Evolutionary conservation across 2,888 invertebrate genomes (phyloP).

Genomic region (Isoperla grammatica): DNA sequence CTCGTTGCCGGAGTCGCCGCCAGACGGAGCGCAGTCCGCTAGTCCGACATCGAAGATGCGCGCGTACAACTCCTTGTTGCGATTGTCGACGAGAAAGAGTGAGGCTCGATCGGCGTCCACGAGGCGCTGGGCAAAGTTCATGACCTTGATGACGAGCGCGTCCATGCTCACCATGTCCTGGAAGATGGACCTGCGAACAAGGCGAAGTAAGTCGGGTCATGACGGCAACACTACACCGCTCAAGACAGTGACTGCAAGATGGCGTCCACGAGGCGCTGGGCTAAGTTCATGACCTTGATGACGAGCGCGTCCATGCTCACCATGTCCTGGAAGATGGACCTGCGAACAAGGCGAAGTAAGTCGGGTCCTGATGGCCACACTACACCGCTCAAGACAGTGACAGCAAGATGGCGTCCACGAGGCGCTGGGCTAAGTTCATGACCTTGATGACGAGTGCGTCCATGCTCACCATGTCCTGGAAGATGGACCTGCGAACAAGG

Average conservation of each 20-base stretch:
- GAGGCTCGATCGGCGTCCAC: slow-evolving; percentile 82
- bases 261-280: slow-evolving; percentile 73
- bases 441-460: slow-evolving; percentile 76
- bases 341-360: slow-evolving; percentile 39
- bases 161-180: slow-evolving; percentile 85
- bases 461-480: slow-evolving; percentile 82
- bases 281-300: slow-evolving; percentile 77
- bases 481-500: slow-evolving; percentile 60
- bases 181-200: slow-evolving; percentile 64
- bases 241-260: slow-evolving; percentile 79
- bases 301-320: slow-evolving; percentile 76
- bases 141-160: slow-evolving; percentile 71
- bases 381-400: no score
- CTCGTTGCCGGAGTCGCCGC: slow-evolving; percentile 38
- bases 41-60: slow-evolving; percentile 69
- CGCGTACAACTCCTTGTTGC: slow-evolving; percentile 69
- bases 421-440: slow-evolving; percentile 73
- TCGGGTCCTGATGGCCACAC: no score
- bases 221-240: no score
- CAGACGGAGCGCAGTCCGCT: slow-evolving; percentile 38
- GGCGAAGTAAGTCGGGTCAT: background rate
- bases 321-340: slow-evolving; percentile 85
- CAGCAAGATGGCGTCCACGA: slow-evolving; percentile 78
- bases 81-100: slow-evolving; percentile 70
- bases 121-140: slow-evolving; percentile 75